phyloP scores from a whole-genome alignment of 2,797 vertebrate species.

The Schizothorax lantsangensis region DNA sequence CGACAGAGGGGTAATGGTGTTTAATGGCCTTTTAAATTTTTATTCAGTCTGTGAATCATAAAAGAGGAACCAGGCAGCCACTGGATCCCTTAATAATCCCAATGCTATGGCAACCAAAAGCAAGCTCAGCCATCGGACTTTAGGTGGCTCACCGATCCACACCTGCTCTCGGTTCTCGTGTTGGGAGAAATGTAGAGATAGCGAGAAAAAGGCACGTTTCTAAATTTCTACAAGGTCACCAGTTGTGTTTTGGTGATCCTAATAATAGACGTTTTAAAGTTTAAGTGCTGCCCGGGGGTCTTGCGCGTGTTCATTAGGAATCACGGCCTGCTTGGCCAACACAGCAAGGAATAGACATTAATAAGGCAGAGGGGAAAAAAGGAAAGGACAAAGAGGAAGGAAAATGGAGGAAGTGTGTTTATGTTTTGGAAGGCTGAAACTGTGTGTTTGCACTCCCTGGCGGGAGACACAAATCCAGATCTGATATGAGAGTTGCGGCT shows the following conservation, averaged over 20 bases:
- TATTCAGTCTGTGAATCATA: slow-evolving; percentile 74
- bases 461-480: slow-evolving; percentile 88
- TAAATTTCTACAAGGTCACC: slow-evolving; percentile 91
- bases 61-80: slow-evolving; percentile 80
- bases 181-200: slow-evolving; percentile 22
- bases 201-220: slow-evolving; percentile 80
- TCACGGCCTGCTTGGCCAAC: slow-evolving; percentile 82
- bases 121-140: slow-evolving; percentile 85
- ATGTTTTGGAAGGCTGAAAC: slow-evolving; percentile 26
- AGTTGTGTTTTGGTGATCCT: slow-evolving; percentile 83
- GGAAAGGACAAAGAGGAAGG: neutral
- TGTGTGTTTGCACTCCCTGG: slow-evolving; percentile 83
- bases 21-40: slow-evolving; percentile 97
- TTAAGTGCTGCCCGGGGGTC: slow-evolving; percentile 96
- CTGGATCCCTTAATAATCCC: slow-evolving; percentile 87
- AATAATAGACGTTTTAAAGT: slow-evolving; percentile 99
- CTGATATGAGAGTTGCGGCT: slow-evolving; percentile 85
- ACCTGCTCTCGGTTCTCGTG: slow-evolving; percentile 73
- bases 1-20: slow-evolving; percentile 87
- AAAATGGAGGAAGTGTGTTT: slow-evolving; percentile 28
- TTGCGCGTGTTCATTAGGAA: slow-evolving; percentile 96
- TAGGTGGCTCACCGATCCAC: slow-evolving; percentile 76
- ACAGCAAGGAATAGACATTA: slow-evolving; percentile 87
- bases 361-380: slow-evolving; percentile 17
- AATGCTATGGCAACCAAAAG: slow-evolving; percentile 88